These are phyloP conservation scores for Tragelaphus scriptus DNA, from an alignment of 2,113 vertebrate species.

Conservation along the genomic window DNA sequence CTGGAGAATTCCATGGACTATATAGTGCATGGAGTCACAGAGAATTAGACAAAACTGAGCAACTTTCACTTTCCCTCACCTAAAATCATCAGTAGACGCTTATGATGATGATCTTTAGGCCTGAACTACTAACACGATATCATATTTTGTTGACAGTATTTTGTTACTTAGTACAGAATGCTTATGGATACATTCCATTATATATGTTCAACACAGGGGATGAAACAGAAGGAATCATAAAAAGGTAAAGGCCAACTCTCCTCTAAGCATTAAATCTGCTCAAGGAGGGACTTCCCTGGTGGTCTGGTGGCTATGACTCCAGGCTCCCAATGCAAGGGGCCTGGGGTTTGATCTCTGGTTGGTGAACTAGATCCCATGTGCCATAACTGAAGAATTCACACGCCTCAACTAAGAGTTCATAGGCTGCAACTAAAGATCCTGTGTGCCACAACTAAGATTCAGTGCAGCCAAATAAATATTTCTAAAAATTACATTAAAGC, in stretches of 20 bases:
- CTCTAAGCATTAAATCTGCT: neutral
- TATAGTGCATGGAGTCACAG: neutral
- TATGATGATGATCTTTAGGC: neutral
- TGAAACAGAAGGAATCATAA: neutral
- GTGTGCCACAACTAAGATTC: neutral
- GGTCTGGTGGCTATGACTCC: neutral
- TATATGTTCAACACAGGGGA: neutral
- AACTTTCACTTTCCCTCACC: neutral
- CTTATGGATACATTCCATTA: neutral
- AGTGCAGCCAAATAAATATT: neutral
- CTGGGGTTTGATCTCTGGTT: neutral
- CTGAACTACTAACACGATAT: neutral
- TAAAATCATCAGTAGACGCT: neutral
- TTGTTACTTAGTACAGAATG: neutral
- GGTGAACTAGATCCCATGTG: neutral
- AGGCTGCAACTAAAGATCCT: neutral
- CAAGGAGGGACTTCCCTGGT: neutral
- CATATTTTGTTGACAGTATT: neutral
- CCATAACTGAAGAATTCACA: neutral
- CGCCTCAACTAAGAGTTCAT: neutral
- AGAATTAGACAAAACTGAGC: neutral
- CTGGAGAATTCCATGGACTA: neutral
- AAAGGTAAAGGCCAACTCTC: neutral
- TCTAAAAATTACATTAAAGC: neutral
- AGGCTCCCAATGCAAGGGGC: neutral